Conservation (phyloP, 2,888 invertebrate genomes). For the Serrognathus titanus region DNA sequence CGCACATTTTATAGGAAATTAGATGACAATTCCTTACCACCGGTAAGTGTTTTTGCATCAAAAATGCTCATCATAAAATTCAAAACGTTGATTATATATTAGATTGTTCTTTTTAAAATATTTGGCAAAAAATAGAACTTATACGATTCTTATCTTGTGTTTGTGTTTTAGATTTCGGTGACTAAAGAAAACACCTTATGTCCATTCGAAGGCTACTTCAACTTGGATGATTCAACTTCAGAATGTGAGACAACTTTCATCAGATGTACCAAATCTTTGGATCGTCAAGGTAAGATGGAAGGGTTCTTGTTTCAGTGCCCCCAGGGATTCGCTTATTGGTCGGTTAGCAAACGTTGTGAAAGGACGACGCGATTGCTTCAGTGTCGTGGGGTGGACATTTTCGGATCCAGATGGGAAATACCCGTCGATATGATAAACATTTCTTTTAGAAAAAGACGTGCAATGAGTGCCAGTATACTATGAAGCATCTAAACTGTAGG, state of each 20-base stretch:
- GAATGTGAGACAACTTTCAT: slow-evolving; percentile 67
- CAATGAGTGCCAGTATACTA: too few species aligned
- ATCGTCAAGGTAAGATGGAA: slow-evolving; percentile 53
- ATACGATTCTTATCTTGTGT: not conserved
- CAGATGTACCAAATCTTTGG: slow-evolving; percentile 60
- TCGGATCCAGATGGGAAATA: slow-evolving; percentile 53
- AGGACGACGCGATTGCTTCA: slow-evolving; percentile 58
- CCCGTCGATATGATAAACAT: slow-evolving; percentile 56
- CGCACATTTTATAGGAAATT: slow-evolving; percentile 56
- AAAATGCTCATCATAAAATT: too few species aligned
- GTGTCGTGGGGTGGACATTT: slow-evolving; percentile 53
- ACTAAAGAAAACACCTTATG: slow-evolving; percentile 57
- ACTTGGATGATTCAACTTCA: slow-evolving; percentile 61
- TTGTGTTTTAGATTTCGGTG: slow-evolving; percentile 59
- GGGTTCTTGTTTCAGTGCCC: slow-evolving; percentile 77
- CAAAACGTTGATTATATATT: too few species aligned
- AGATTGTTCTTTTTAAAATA: too few species aligned
- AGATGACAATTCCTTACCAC: slow-evolving; percentile 53
- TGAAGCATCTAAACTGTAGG: too few species aligned
- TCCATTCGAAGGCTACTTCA: slow-evolving; percentile 65
- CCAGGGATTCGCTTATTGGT: slow-evolving; percentile 71
- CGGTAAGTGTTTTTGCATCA: slow-evolving; percentile 51
- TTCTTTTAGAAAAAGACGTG: slow-evolving; percentile 39
- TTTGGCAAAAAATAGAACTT: not conserved
- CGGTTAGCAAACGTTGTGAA: slow-evolving; percentile 74